Percentiles rank a stretch among this genome's conserved stretches.
phyloP scores from a whole-genome alignment of 2,797 vertebrate species.

The Nothura maculosa region DNA sequence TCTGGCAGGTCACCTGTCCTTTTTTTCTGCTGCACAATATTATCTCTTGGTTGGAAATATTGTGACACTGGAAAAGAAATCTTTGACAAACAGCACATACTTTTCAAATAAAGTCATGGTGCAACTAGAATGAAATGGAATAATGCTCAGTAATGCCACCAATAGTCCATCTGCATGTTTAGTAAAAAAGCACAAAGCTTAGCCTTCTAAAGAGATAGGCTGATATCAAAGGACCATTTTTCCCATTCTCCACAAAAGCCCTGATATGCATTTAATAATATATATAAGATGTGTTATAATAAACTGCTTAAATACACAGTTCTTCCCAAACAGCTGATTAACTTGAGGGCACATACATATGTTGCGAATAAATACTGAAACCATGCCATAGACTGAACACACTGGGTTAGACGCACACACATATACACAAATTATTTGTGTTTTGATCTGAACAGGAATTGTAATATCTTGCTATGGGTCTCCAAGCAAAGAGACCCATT shows the following conservation, averaged over 20 bases:
- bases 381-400: not conserved
- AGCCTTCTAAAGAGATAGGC: not conserved
- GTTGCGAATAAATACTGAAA: not conserved
- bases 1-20: conserved; percentile 13
- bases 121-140: not conserved
- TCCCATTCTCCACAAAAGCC: not conserved
- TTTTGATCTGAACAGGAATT: not conserved
- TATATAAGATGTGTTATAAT: rapidly evolving
- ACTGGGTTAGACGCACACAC: not conserved
- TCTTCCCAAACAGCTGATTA: not conserved
- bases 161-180: not conserved
- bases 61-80: conserved; percentile 20
- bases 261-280: not conserved
- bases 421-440: not conserved
- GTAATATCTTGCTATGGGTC: not conserved
- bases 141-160: not conserved
- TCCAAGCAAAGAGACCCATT: not conserved
- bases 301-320: not conserved
- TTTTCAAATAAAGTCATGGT: conserved; percentile 12
- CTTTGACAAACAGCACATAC: not conserved
- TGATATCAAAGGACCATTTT: not conserved
- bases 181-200: not conserved
- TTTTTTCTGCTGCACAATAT: conserved; percentile 28
- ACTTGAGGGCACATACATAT: rapidly evolving
- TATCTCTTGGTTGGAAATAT: conserved; percentile 11